These are phyloP conservation scores for Magallana gigas DNA, from an alignment of 1,140 invertebrate species.

Conservation along the genomic window DNA sequence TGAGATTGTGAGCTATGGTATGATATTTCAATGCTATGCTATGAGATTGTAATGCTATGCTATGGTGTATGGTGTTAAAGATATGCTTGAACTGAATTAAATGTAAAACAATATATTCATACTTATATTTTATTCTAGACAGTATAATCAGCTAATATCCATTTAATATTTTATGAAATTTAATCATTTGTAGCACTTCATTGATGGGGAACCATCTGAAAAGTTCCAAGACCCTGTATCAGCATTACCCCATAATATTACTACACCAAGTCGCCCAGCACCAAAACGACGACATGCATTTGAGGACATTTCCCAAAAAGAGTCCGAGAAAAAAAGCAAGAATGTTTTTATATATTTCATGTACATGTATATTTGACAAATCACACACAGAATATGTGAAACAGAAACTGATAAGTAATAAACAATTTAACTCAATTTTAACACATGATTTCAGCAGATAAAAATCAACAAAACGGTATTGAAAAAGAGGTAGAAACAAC, in stretches of 20 bases:
- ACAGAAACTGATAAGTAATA: neutral
- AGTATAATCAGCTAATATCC: neutral
- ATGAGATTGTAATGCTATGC: too few species aligned
- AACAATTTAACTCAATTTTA: neutral
- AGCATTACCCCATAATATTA: neutral
- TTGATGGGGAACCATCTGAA: conserved; percentile 5
- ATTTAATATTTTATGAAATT: neutral
- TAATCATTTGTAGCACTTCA: neutral
- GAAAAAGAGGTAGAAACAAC: too few species aligned
- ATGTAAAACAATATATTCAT: too few species aligned
- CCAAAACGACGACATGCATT: neutral
- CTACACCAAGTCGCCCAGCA: neutral
- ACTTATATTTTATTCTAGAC: too few species aligned
- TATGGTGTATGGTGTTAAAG: too few species aligned
- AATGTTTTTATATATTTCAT: neutral
- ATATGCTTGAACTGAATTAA: too few species aligned
- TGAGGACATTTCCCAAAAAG: neutral
- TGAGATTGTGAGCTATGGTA: too few species aligned
- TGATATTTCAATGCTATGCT: too few species aligned
- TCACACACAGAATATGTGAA: too few species aligned
- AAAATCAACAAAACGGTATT: neutral
- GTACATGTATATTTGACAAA: too few species aligned
- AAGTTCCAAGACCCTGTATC: neutral
- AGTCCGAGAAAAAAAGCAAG: neutral
- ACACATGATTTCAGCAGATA: neutral